Percentiles rank a stretch among this genome's conserved stretches.
These are phyloP conservation scores for Parapsyche elsis DNA, from an alignment of 1,140 invertebrate genomes.

Conservation along the genomic window DNA sequence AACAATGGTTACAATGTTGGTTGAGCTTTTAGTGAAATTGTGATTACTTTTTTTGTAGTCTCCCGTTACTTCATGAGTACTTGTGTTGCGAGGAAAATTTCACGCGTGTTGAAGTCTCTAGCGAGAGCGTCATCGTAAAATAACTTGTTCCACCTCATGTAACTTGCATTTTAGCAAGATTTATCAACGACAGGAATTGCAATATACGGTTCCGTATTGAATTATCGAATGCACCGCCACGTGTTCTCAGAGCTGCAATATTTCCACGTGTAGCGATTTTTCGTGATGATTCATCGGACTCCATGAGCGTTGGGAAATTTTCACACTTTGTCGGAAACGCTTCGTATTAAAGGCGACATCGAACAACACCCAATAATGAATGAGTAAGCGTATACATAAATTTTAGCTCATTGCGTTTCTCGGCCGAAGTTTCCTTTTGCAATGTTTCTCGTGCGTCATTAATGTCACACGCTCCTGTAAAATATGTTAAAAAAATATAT, in stretches of 20 bases:
- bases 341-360: background rate
- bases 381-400: constrained; percentile 5
- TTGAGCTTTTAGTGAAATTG: too few relatives aligned
- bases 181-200: constrained; percentile 33
- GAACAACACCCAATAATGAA: background rate
- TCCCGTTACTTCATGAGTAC: too few relatives aligned
- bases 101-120: too few relatives aligned
- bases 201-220: constrained; percentile 19
- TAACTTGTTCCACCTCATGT: constrained; percentile 38
- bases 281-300: background rate
- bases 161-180: constrained; percentile 22
- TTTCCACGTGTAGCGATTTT: constrained; percentile 6
- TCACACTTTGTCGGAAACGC: background rate
- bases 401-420: background rate
- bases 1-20: too few relatives aligned
- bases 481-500: background rate
- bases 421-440: too few relatives aligned
- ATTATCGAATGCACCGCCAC: constrained; percentile 5
- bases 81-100: too few relatives aligned
- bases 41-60: too few relatives aligned
- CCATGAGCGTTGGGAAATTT: constrained; percentile 2
- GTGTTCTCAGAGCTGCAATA: background rate
- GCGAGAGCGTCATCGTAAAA: background rate
- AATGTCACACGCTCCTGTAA: background rate
- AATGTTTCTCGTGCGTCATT: background rate